Percentiles rank a stretch among this genome's conserved stretches.
Conservation (phyloP, 2,888 invertebrate species). For the Lapara coniferarum region DNA sequence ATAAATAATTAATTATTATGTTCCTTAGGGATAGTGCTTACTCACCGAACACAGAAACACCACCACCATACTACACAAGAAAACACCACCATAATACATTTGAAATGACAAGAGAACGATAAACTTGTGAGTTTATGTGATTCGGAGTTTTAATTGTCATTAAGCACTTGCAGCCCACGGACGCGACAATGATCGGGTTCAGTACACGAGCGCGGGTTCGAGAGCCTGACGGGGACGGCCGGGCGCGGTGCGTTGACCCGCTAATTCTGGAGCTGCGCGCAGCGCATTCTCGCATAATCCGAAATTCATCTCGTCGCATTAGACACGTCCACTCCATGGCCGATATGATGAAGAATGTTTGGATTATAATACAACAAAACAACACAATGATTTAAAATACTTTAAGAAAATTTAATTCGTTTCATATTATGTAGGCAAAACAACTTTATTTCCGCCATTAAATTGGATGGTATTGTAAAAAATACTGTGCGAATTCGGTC, state of each 20-base stretch:
- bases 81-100: neutral
- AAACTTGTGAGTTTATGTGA: neutral
- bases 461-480: too few relatives aligned
- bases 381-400: neutral
- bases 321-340: neutral
- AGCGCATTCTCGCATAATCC: conserved; percentile 19
- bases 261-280: conserved; percentile 6
- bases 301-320: conserved; percentile 9
- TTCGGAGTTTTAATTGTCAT: neutral
- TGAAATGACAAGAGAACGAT: neutral
- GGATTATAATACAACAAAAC: neutral
- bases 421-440: too few relatives aligned
- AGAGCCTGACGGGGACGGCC: neutral
- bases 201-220: neutral
- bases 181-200: neutral
- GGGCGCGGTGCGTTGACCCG: conserved; percentile 6
- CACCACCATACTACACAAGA: too few relatives aligned
- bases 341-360: neutral
- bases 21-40: too few relatives aligned
- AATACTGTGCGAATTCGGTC: too few relatives aligned
- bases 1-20: too few relatives aligned
- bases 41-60: too few relatives aligned
- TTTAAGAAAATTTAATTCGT: too few relatives aligned
- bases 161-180: neutral
- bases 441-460: too few relatives aligned